Base-by-base conservation (phyloP, 2,113 vertebrate genomes). In the Apus apus region DNA sequence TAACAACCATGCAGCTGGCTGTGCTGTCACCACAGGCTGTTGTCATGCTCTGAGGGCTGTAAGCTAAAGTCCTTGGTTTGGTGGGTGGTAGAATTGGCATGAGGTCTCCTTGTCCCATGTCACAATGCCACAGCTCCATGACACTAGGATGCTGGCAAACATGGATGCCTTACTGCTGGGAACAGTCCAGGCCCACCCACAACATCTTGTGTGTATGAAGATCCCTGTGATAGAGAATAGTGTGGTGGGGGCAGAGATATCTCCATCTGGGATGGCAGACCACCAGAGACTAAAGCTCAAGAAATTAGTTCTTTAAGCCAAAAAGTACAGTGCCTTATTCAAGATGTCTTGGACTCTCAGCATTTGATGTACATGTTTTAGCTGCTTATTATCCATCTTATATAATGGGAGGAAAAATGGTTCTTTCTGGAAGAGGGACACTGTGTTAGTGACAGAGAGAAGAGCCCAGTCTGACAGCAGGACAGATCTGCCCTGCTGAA, bases 391-490 rank as follows among this genome's bases (percentile, higher is more conserved):
- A 73, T 80, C 40, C 18, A 45, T 23, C 51, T 87, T 57, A 23
- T 1, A 12, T 57, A 85, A 72, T 1, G 0, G 27, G 30, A 48
- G 14, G 7, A 2, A 4, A 25, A 38, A 43, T 16, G 58, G 32
- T 56, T 30, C 64, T 68, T 72, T 46, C 71, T 72, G 46, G 78
- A 68, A 75, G 26, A 81, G 11, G 20, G 45, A 71, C 38, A 29
- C 19, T 0, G 7, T 60, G 11, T 26, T 36, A 8, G 20, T 64
- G 85, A 53, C 22, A 56, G 26, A 29, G 45, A 82, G 70, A 45
- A 62, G 57, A 70, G 48, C 51, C 56, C 50, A 27, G 23, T 34
- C 56, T 61, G 70, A 65, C 4, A 50, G 61, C 14, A 34, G 29
- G 67, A 77, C 11, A 54, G 18, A 48, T 11, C 23, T 46, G 13